Conservation (phyloP, 2,113 vertebrate species). For the Colius striatus region DNA sequence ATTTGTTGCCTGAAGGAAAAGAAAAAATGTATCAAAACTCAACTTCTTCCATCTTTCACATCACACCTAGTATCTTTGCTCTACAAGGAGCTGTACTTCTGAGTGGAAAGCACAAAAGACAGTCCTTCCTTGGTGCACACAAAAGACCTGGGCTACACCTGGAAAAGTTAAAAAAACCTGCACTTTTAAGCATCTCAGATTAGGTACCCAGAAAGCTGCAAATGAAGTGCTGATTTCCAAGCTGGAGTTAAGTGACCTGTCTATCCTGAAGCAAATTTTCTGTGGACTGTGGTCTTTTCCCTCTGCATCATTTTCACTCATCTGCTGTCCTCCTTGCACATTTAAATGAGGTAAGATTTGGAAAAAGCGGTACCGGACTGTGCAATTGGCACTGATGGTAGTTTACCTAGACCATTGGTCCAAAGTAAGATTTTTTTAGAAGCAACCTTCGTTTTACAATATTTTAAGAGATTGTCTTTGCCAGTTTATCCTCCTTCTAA, state of each 20-base stretch:
- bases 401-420: background rate
- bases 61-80: background rate
- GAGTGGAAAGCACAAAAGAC: background rate
- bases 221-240: background rate
- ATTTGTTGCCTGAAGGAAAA: constrained; percentile 87
- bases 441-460: background rate
- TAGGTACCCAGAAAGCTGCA: background rate
- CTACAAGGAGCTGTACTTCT: background rate
- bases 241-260: background rate
- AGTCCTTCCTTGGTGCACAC: background rate
- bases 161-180: background rate
- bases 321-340: background rate
- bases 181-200: background rate
- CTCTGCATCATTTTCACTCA: background rate
- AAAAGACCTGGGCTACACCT: background rate
- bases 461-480: background rate
- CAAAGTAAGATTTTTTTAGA: background rate
- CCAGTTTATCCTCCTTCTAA: background rate
- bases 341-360: background rate
- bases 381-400: background rate
- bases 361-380: background rate
- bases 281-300: background rate
- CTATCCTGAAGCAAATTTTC: background rate
- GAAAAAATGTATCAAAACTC: background rate
- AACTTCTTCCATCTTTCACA: background rate